Conservation (phyloP, 2,113 vertebrate species). For the Mellivora capensis region DNA sequence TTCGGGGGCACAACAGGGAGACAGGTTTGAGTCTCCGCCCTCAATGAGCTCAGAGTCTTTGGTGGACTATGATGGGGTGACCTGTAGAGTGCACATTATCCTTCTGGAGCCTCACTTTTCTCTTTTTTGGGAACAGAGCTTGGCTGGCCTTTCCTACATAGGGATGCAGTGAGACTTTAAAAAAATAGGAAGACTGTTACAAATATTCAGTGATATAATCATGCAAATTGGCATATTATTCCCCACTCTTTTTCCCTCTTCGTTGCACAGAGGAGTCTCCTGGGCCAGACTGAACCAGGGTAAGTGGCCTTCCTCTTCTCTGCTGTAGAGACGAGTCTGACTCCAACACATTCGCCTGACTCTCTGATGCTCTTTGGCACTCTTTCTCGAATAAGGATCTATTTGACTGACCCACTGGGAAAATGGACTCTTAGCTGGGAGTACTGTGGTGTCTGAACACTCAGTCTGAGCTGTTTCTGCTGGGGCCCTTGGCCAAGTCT, state of each 20-base stretch:
- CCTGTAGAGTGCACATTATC: neutral
- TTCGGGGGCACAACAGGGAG: neutral
- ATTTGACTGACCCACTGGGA: neutral
- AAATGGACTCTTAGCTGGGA: conserved; percentile 1
- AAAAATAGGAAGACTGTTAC: neutral
- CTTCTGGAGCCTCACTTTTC: neutral
- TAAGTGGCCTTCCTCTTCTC: neutral
- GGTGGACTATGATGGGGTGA: neutral
- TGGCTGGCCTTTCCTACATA: neutral
- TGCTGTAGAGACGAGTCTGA: neutral
- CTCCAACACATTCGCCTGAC: neutral
- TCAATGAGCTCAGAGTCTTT: neutral
- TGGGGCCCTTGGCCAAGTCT: neutral
- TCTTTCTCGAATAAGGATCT: neutral
- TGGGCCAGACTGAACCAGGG: neutral
- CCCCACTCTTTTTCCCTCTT: neutral
- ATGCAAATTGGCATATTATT: neutral
- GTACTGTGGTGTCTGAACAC: neutral
- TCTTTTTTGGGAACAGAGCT: conserved; percentile 1
- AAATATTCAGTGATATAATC: neutral
- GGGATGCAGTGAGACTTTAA: neutral
- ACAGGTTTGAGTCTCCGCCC: neutral
- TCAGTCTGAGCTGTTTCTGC: neutral
- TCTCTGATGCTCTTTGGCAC: neutral
- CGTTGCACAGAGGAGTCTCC: neutral